phyloP scores from a whole-genome alignment of 2,888 invertebrate genomes.

The Digitonthophagus gazella region DNA sequence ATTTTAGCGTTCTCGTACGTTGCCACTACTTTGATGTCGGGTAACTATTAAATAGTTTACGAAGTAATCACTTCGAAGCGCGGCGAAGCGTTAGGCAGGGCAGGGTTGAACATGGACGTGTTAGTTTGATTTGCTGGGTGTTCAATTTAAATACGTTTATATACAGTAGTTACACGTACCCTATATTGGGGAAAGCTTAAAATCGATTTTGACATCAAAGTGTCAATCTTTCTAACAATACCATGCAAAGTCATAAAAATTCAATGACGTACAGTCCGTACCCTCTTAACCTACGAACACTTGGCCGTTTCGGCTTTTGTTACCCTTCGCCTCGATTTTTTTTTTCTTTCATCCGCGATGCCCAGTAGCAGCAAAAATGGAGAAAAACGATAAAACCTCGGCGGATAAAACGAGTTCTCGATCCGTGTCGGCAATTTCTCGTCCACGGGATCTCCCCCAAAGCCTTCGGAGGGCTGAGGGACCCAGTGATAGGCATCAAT shows the following conservation, averaged over 20 bases:
- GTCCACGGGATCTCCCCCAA: constrained; percentile 14
- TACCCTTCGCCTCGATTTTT: not conserved
- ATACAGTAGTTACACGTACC: too few relatives aligned
- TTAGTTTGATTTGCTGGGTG: too few relatives aligned
- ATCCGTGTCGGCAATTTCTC: not conserved
- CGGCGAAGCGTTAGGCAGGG: too few relatives aligned
- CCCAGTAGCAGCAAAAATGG: not conserved
- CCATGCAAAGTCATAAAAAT: not conserved
- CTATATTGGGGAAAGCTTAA: too few relatives aligned
- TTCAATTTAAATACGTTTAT: too few relatives aligned
- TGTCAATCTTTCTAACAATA: not conserved
- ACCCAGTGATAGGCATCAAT: constrained; percentile 22
- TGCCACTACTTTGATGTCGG: too few relatives aligned
- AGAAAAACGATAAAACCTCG: constrained; percentile 1
- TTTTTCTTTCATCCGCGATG: not conserved
- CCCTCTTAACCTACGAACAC: not conserved
- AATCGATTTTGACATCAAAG: too few relatives aligned
- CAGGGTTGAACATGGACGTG: too few relatives aligned
- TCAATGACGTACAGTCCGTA: not conserved
- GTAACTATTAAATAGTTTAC: too few relatives aligned
- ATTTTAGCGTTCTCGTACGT: too few relatives aligned
- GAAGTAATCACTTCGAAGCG: too few relatives aligned
- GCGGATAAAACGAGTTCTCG: not conserved
- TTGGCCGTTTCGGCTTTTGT: not conserved
- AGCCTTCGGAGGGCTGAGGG: constrained; percentile 2